A percentile compares a stretch with the other conserved stretches of the same genome.
Evolutionary conservation across 2,888 invertebrate species (phyloP).

Genomic region (Cactoblastis cactorum): DNA sequence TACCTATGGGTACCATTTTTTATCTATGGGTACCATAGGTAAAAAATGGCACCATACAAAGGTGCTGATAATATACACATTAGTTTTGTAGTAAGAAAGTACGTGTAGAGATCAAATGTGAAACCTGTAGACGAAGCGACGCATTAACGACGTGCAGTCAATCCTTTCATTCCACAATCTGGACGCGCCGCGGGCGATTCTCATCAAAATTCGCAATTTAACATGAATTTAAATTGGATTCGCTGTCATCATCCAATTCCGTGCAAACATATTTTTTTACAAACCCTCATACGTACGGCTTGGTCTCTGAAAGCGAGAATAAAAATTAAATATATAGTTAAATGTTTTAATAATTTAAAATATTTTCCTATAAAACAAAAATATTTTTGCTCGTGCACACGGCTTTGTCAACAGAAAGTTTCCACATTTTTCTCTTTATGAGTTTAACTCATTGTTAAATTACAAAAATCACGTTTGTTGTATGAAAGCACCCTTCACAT

Average conservation of each 20-base stretch:
- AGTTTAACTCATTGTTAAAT: too few relatives aligned
- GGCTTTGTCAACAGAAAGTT: too few relatives aligned
- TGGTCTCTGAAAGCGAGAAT: background rate
- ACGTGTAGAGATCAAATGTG: too few relatives aligned
- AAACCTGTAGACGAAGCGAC: background rate
- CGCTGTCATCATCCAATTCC: background rate
- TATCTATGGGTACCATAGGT: too few relatives aligned
- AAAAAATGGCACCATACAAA: too few relatives aligned
- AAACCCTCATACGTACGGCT: background rate
- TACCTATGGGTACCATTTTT: too few relatives aligned
- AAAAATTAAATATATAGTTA: background rate
- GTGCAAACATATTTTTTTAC: background rate
- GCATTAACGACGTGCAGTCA: slow-evolving; percentile 3
- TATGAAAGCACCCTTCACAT: too few relatives aligned
- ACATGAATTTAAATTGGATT: slow-evolving; percentile 7
- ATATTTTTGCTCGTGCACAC: too few relatives aligned
- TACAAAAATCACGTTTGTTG: too few relatives aligned
- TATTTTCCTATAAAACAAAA: too few relatives aligned
- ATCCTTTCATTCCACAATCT: slow-evolving; percentile 4
- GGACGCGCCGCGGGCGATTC: background rate
- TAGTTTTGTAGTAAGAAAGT: background rate
- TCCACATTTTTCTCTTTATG: too few relatives aligned
- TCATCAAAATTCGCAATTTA: slow-evolving; percentile 6
- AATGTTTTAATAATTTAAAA: background rate
- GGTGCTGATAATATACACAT: too few relatives aligned